Base-by-base conservation (phyloP, 2,797 vertebrate genomes). In the Danionella dracula region DNA sequence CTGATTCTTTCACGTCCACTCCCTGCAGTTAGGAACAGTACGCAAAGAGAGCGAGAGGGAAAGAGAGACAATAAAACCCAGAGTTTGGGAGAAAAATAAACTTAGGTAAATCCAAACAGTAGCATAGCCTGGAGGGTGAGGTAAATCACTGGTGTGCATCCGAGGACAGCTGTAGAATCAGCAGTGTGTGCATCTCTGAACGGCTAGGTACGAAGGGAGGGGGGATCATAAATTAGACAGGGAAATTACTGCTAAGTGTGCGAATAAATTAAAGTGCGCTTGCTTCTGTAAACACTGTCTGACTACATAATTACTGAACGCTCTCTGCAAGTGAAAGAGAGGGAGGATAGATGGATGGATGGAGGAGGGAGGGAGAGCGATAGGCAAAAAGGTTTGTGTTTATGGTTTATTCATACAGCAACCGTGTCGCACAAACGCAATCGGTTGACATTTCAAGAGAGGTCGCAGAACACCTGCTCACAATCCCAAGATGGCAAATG, bases 261-360 rank as follows among this genome's bases (percentile, higher is more conserved):
- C 66, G 74, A 79, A 82, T 82, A 80, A 79, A 78, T 79, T 79
- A 80, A 78, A 80, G 73, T 75, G 70, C 59, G 64, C 76, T 76
- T 81, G 76, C 79, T 76, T 79, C 78, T 82, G 78, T 79, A 82
- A 79, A 80, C 77, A 82, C 78, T 76, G 77, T 76, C 76, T 77
- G 78, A 79, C 77, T 78, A 74, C 75, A 76, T 80, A 80, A 82
- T 82, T 82, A 79, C 77, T 71, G 73, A 74, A 65, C 69, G 73
- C 73, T 74, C 55, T 67, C 34, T 50, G 61, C 60, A 38, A 54
- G 58, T 55, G 60, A 45, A 67, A 38, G 55, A 68, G 54, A 40
- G 41, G 31, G 67, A 11, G 50, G 56, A 31, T 16, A 50, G 17
- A 7, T 1, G 23, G 62, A 23, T 34, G 8, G 41, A 37, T 50